Evolutionary conservation across 2,797 vertebrate genomes (phyloP).

Genomic region (Mormyrus proboscirostris): DNA sequence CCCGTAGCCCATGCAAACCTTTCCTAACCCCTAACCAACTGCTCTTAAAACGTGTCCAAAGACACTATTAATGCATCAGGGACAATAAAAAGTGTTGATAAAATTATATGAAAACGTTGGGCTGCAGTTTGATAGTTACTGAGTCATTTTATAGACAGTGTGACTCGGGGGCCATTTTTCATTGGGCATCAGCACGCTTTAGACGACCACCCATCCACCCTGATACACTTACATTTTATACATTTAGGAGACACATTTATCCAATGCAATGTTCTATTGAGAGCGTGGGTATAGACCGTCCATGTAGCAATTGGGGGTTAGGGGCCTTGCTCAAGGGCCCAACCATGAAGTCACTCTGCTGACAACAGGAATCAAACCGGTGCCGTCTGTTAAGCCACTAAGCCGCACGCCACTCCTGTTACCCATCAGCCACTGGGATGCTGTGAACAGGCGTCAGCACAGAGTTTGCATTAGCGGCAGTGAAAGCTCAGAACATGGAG

Average conservation of each 20-base stretch:
- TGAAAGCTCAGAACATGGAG: neutral
- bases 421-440: no score
- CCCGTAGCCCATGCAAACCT: constrained; percentile 12
- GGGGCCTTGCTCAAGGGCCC: neutral
- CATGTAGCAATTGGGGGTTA: neutral
- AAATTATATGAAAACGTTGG: constrained; percentile 16
- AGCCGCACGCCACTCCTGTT: neutral
- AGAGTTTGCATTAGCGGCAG: neutral
- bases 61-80: neutral
- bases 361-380: neutral
- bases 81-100: constrained; percentile 5
- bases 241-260: neutral
- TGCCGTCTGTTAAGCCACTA: neutral
- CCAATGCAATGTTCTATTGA: neutral
- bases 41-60: neutral
- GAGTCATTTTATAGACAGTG: constrained; percentile 14
- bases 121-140: constrained; percentile 4
- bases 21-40: neutral
- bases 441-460: neutral
- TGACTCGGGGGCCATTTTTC: constrained; percentile 6
- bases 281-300: neutral
- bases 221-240: neutral
- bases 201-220: neutral
- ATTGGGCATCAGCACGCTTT: constrained; percentile 3
- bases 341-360: neutral